Base-by-base conservation (phyloP, 2,888 invertebrate genomes). In the Thereva unica region DNA sequence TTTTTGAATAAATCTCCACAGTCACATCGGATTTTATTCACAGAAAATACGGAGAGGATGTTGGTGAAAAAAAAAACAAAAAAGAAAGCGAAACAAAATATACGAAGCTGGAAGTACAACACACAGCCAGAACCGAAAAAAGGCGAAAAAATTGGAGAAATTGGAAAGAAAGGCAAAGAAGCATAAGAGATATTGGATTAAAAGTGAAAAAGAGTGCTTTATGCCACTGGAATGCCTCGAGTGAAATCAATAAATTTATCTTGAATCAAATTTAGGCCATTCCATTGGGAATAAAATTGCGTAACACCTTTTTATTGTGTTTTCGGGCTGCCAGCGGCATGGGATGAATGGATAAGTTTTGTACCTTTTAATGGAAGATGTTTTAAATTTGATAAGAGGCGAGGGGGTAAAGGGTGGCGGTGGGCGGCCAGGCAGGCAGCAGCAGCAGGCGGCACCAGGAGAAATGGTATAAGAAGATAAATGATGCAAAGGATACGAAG, bases 221-320 rank as follows among this genome's bases (percentile, higher is more conserved):
- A 64, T 64, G 64, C 53, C 64, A 64, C 44, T 64, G 64, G 64
- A 59, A 67, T 64, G 67, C 65, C 64, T 69, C 59, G 64, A 67
- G 67, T 67, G 67, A 69, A 69, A 69, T 69, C 69, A 69, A 69
- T 69, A 69, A 69, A 69, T 69, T 69, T 69, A 69, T 69, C 69
- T 69, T 57, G 64, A 67, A 69, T 69, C 69, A 69, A 69, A 69
- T 69, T 69, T 69, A 59, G 69, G 69, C 67, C 69, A 69, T 54
- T 64, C 69, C 55, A 49, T 40, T 47, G 63, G 63, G 67, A 63
- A 49, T 61, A 57, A 65, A 61, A 65, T 65, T 66, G 50, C 61
- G 56, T 64, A 67, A 64, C 57, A 65, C 53, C 64, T 44, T 64
- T 52, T 44, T 64, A 47, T 23, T 23, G 23, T 23, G 23, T 23